Conservation (phyloP, 2,888 invertebrate species). For the Melanophora roralis region DNA sequence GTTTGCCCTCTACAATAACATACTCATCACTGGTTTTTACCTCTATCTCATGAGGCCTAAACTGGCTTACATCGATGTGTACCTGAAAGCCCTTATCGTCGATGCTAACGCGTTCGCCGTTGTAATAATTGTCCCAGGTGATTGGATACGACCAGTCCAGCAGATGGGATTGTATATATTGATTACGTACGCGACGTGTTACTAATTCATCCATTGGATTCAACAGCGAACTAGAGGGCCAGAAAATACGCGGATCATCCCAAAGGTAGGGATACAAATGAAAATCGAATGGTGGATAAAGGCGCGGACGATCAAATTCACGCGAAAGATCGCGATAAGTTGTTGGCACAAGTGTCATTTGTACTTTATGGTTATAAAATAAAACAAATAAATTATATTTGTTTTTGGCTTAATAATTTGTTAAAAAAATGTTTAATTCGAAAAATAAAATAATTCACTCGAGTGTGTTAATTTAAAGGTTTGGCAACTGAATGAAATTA, state of each 20-base stretch:
- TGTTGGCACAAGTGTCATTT: constrained; percentile 72
- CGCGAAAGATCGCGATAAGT: constrained; percentile 69
- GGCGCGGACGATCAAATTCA: constrained; percentile 69
- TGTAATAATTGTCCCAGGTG: constrained; percentile 71
- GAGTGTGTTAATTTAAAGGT: constrained; percentile 47
- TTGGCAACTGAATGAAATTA: constrained; percentile 56
- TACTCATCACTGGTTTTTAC: constrained; percentile 86
- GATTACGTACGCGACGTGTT: constrained; percentile 72
- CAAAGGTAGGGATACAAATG: constrained; percentile 71
- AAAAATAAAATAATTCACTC: background rate
- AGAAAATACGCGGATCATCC: constrained; percentile 71
- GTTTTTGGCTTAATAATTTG: constrained; percentile 15
- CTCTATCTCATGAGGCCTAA: constrained; percentile 86
- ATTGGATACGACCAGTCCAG: constrained; percentile 71
- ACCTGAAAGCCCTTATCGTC: constrained; percentile 84
- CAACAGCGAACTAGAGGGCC: constrained; percentile 62
- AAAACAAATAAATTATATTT: background rate
- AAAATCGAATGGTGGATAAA: constrained; percentile 66
- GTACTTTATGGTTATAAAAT: constrained; percentile 10
- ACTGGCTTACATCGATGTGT: constrained; percentile 87
- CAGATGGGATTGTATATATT: constrained; percentile 70
- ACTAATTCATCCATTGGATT: constrained; percentile 72
- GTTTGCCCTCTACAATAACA: constrained; percentile 85
- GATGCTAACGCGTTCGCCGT: constrained; percentile 72
- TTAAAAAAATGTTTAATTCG: background rate